phyloP scores from a whole-genome alignment of 2,113 vertebrate species.

The pig (Sus scrofa) region T2T-Sscrofa CM000819.6:104494001-104494500 shows the following conservation, averaged over 20 bases:
- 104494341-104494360: neutral
- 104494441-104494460: neutral
- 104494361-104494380: neutral
- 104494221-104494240: neutral
- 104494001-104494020: neutral
- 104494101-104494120: constrained; percentile 47
- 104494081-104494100: neutral
- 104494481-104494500: no score
- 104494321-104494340: neutral
- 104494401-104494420: neutral
- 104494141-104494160: neutral
- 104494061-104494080: neutral
- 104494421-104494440: neutral
- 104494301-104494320: neutral
- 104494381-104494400: neutral
- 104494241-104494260: neutral
- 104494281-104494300: constrained; percentile 6
- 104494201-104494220: neutral
- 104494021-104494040: neutral
- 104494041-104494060: neutral
- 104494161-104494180: neutral
- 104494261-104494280: neutral
- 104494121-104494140: neutral
- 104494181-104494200: neutral
- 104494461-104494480: neutral